Evolutionary conservation across 2,888 invertebrate genomes (phyloP).

Genomic region (Oscheius myriophilus): DNA sequence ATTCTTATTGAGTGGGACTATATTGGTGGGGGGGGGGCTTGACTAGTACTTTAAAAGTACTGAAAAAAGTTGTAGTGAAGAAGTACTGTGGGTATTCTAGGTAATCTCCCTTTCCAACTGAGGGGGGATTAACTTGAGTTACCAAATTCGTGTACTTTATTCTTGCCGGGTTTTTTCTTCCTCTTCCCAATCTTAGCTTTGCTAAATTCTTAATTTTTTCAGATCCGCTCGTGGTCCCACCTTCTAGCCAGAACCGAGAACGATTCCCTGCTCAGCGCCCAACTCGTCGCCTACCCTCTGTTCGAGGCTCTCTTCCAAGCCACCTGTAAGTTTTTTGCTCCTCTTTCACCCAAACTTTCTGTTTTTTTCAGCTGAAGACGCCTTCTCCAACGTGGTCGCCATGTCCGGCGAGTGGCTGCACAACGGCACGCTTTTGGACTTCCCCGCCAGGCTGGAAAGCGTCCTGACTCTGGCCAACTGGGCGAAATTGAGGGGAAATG

Average conservation of each 20-base stretch:
- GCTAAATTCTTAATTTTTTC: no score
- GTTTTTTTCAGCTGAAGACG: conserved; percentile 28
- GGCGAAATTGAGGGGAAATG: conserved; percentile 35
- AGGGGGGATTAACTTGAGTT: no score
- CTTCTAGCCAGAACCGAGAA: conserved; percentile 51
- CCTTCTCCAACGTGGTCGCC: conserved; percentile 48
- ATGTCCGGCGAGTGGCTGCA: conserved; percentile 76
- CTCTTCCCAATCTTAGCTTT: no score
- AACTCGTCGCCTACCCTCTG: conserved; percentile 63
- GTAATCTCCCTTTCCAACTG: no score
- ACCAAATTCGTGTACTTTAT: no score
- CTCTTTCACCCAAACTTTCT: not conserved
- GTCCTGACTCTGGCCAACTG: conserved; percentile 73
- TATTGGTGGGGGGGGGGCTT: no score
- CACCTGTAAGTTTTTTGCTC: conserved; percentile 14
- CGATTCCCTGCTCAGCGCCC: conserved; percentile 52
- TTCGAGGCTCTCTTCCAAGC: conserved; percentile 56
- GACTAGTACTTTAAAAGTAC: no score
- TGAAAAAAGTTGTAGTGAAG: no score
- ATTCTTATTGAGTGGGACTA: no score
- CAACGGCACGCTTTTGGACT: conserved; percentile 85
- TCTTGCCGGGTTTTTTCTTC: no score
- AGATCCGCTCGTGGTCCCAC: conserved; percentile 59
- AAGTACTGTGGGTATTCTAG: no score
- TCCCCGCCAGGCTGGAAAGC: conserved; percentile 81